Conservation (phyloP, 92 coral and sea anemone genomes). For the Muricea muricata region DNA sequence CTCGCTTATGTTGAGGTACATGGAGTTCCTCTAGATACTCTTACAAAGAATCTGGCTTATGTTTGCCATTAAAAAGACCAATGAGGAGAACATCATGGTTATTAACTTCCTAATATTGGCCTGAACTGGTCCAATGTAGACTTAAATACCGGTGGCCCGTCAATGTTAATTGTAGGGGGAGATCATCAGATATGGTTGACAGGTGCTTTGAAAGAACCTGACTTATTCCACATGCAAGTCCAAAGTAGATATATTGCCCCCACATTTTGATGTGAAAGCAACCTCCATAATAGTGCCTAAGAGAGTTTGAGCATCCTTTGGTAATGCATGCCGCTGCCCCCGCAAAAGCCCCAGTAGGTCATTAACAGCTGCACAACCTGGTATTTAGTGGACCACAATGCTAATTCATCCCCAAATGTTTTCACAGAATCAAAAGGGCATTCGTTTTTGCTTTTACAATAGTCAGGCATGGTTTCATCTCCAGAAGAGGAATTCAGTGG, state of each 20-base stretch:
- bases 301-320: conserved; percentile 19
- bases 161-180: not conserved
- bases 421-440: not conserved
- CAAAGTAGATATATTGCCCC: conserved; percentile 32
- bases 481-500: not conserved
- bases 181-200: not conserved
- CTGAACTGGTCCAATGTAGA: not conserved
- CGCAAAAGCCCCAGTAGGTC: not conserved
- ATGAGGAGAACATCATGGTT: not conserved
- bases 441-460: not conserved
- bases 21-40: not conserved
- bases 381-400: conserved; percentile 18
- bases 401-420: not conserved
- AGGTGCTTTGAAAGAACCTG: not conserved
- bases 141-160: conserved; percentile 20
- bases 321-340: not conserved
- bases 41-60: not conserved
- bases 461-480: not conserved
- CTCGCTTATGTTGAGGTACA: not conserved
- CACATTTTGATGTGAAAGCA: not conserved
- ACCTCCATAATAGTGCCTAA: not conserved
- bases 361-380: not conserved
- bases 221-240: not conserved
- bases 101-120: not conserved
- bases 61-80: not conserved